Conservation (phyloP, 2,797 vertebrate species). For the Callimico goeldii region DNA sequence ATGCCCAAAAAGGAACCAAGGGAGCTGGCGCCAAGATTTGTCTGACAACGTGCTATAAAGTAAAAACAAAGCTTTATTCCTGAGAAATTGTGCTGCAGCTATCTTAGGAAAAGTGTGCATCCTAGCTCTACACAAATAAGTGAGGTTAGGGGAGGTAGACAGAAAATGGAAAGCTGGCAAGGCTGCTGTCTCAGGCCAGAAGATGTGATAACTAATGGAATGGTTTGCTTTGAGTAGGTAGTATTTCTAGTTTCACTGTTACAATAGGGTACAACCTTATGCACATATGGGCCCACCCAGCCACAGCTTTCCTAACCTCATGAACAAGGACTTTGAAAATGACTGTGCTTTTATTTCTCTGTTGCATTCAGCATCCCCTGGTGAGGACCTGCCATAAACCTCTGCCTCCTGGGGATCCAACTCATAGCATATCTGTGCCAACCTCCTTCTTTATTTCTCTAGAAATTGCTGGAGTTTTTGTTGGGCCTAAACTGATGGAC, state of each 20-base stretch:
- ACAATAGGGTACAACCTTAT: background rate
- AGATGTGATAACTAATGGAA: background rate
- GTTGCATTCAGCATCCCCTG: background rate
- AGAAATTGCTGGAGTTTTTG: background rate
- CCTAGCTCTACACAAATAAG: background rate
- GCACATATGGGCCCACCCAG: background rate
- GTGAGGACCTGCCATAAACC: background rate
- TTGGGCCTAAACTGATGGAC: background rate
- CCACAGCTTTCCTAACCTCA: background rate
- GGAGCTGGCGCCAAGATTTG: background rate
- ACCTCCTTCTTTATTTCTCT: background rate
- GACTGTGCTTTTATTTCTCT: background rate
- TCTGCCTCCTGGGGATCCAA: background rate
- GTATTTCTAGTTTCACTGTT: background rate
- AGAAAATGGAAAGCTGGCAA: background rate
- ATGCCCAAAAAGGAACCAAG: conserved; percentile 18
- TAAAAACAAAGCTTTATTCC: background rate
- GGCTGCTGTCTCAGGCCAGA: conserved; percentile 6
- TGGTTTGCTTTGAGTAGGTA: background rate
- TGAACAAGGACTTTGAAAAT: background rate
- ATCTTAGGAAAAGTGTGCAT: conserved; percentile 25
- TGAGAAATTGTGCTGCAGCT: background rate
- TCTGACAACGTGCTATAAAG: background rate
- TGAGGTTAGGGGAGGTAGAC: background rate
- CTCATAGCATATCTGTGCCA: background rate